Evolutionary conservation across 30 jellyfish, hydroid and myxozoan species (phyloP).

Genomic region (Chironex yamaguchii): DNA sequence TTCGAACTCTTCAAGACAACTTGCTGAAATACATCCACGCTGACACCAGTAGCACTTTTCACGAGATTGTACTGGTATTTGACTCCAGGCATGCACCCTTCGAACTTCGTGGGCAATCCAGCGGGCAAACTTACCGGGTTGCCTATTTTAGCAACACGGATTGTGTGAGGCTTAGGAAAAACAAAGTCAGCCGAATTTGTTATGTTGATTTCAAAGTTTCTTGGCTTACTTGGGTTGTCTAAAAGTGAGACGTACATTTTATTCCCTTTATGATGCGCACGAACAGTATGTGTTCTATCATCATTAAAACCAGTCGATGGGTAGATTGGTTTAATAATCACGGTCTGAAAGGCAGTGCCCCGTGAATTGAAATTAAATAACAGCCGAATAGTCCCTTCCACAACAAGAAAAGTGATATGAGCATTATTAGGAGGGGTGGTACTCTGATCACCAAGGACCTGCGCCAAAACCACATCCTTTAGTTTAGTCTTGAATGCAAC

Average conservation of each 20-base stretch:
- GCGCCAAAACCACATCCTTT: conserved; percentile 42
- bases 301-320: conserved; percentile 59
- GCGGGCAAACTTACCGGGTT: neutral
- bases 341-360: conserved; percentile 39
- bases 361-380: conserved; percentile 42
- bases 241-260: conserved; percentile 55
- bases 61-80: conserved; percentile 61
- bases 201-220: conserved; percentile 14
- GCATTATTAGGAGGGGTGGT: conserved; percentile 15
- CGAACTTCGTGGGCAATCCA: conserved; percentile 43
- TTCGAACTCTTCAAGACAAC: neutral
- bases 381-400: conserved; percentile 36
- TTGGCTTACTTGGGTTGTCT: conserved; percentile 61
- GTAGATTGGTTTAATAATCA: conserved; percentile 38
- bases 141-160: conserved; percentile 36
- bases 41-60: conserved; percentile 55
- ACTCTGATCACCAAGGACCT: conserved; percentile 35
- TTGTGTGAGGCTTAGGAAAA: conserved; percentile 39
- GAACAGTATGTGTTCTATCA: conserved; percentile 54
- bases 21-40: conserved; percentile 27
- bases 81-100: conserved; percentile 72
- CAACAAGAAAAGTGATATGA: conserved; percentile 44
- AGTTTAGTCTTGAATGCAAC: conserved; percentile 67
- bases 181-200: conserved; percentile 4
- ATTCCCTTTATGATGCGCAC: conserved; percentile 68